Percentiles rank a stretch among this genome's conserved stretches.
phyloP scores from a whole-genome alignment of 2,797 vertebrate genomes.

The Erpetoichthys calabaricus region DNA sequence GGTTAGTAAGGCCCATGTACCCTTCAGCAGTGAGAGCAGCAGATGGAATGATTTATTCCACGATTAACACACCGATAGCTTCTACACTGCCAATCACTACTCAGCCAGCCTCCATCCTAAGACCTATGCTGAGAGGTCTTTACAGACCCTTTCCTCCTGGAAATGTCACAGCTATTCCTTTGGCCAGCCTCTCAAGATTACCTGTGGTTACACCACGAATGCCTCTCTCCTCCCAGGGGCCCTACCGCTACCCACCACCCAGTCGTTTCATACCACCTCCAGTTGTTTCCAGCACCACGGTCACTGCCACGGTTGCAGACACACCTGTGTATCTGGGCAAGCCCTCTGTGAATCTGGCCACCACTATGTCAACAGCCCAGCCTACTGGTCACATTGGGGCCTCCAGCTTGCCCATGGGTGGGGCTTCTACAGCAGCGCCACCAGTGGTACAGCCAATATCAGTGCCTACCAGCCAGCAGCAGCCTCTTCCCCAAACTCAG shows the following conservation, averaged over 20 bases:
- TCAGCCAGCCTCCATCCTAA: slow-evolving; percentile 76
- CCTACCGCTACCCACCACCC: slow-evolving; percentile 67
- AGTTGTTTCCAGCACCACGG: slow-evolving; percentile 31
- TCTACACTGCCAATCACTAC: slow-evolving; percentile 98
- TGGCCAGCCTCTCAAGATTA: slow-evolving; percentile 78
- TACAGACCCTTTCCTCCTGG: slow-evolving; percentile 73
- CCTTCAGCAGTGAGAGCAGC: slow-evolving; percentile 79
- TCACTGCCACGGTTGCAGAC: slow-evolving; percentile 51
- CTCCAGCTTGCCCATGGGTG: slow-evolving; percentile 26
- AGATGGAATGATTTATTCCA: slow-evolving; percentile 97
- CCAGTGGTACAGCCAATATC: slow-evolving; percentile 15
- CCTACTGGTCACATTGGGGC: slow-evolving; percentile 25
- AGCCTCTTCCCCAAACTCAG: slow-evolving; percentile 23
- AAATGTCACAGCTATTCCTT: slow-evolving; percentile 70
- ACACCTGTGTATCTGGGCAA: slow-evolving; percentile 82
- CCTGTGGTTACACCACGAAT: slow-evolving; percentile 73
- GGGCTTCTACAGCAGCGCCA: slow-evolving; percentile 25
- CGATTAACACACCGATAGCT: slow-evolving; percentile 93
- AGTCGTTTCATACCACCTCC: slow-evolving; percentile 49
- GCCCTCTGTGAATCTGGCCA: slow-evolving; percentile 37
- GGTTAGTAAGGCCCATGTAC: slow-evolving; percentile 71
- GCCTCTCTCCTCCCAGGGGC: slow-evolving; percentile 60
- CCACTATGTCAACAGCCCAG: slow-evolving; percentile 30
- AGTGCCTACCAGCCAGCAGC: slow-evolving; percentile 32
- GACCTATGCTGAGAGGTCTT: slow-evolving; percentile 71